These are phyloP conservation scores for Drosophila repleta DNA, from an alignment of 1,140 invertebrate species.

Conservation along the genomic window DNA sequence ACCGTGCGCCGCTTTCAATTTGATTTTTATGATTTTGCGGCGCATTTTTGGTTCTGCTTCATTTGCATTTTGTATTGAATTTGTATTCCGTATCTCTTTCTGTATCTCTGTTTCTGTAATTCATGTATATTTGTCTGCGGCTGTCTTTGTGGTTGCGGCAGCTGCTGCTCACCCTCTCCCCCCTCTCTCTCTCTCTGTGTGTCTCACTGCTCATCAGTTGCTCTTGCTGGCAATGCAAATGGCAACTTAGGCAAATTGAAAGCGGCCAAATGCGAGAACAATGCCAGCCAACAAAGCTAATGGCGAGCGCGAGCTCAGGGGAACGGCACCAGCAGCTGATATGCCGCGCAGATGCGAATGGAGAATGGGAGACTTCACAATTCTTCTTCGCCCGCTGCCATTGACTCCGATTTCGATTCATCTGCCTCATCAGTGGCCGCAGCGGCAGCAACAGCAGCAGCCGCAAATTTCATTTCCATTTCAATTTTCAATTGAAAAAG, in stretches of 20 bases:
- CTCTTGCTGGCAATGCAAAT: constrained; percentile 30
- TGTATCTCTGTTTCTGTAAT: constrained; percentile 44
- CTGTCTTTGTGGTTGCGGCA: constrained; percentile 51
- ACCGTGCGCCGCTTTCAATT: constrained; percentile 53
- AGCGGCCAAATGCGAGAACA: constrained; percentile 52
- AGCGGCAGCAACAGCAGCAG: no score
- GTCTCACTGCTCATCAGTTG: neutral
- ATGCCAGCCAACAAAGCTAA: constrained; percentile 30
- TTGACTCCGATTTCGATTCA: constrained; percentile 31
- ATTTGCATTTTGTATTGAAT: constrained; percentile 82
- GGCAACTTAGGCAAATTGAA: constrained; percentile 80
- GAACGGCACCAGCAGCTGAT: constrained; percentile 3
- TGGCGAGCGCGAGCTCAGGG: constrained; percentile 11
- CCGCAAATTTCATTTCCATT: no score
- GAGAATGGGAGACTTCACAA: neutral
- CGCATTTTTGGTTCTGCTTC: constrained; percentile 53
- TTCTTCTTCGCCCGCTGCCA: neutral
- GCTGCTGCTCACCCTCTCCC: constrained; percentile 49
- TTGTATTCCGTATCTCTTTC: constrained; percentile 36
- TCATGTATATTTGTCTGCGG: constrained; percentile 42
- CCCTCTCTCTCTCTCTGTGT: neutral
- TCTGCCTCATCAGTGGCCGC: no score
- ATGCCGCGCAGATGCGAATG: neutral
- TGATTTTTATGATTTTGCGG: constrained; percentile 76
- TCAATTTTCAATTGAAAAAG: constrained; percentile 39